phyloP scores from a whole-genome alignment of 1,140 invertebrate species.

The Drosophila baimaii region DNA sequence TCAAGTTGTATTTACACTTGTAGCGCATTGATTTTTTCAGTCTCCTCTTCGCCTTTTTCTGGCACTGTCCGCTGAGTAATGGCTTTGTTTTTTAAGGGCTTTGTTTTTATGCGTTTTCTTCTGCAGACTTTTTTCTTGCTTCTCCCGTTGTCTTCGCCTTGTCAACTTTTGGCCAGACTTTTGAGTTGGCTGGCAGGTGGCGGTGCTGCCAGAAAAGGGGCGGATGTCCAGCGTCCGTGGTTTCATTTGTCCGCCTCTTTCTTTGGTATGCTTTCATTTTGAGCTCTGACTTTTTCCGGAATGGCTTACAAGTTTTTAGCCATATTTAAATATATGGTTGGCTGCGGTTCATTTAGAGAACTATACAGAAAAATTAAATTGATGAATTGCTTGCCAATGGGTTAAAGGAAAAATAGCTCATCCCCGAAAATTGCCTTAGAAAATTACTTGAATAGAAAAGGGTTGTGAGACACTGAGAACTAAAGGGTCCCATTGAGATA shows the following conservation, averaged over 20 bases:
- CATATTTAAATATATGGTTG: constrained; percentile 19
- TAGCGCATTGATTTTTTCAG: constrained; percentile 73
- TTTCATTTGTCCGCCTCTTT: background rate
- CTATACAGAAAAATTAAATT: background rate
- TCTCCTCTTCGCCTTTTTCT: constrained; percentile 30
- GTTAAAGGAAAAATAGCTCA: background rate
- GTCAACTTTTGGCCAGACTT: constrained; percentile 71
- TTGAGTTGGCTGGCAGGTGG: constrained; percentile 46
- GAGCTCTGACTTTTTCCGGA: background rate
- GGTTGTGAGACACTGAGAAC: constrained; percentile 14
- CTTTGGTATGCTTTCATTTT: background rate
- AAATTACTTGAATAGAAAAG: background rate
- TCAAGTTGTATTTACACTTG: constrained; percentile 80
- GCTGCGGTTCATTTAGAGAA: background rate
- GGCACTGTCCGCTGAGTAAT: constrained; percentile 34
- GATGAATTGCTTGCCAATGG: background rate
- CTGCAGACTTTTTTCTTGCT: constrained; percentile 21
- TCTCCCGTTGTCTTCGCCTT: constrained; percentile 60
- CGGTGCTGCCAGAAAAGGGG: constrained; percentile 8
- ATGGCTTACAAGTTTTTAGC: constrained; percentile 1
- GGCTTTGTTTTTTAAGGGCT: constrained; percentile 37
- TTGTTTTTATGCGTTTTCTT: constrained; percentile 55
- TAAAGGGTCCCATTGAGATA: constrained; percentile 23
- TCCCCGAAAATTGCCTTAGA: background rate
- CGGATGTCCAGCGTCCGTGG: constrained; percentile 1